phyloP scores from a whole-genome alignment of 2,888 invertebrate species.

The Melinaea menophilus region DNA sequence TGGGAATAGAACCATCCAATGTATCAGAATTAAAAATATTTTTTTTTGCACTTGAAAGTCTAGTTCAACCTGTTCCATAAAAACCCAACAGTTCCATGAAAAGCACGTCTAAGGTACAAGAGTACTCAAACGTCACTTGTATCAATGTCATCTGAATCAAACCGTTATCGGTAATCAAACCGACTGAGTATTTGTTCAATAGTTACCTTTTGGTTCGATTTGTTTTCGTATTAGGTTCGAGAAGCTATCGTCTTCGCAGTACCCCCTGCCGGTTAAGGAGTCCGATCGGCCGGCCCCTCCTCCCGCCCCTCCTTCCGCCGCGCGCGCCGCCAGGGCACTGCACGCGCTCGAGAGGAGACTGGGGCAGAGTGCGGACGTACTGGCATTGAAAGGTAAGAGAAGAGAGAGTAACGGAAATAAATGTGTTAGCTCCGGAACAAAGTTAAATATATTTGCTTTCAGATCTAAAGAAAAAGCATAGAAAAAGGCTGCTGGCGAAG shows the following conservation, averaged over 20 bases:
- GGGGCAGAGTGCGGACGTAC: constrained; percentile 56
- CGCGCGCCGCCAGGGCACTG: constrained; percentile 58
- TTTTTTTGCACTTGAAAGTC: too few species aligned
- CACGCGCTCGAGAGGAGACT: constrained; percentile 73
- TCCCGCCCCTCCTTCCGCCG: constrained; percentile 51
- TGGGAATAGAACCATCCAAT: constrained; percentile 10
- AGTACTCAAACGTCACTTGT: too few species aligned
- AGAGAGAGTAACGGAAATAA: neutral
- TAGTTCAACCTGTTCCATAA: too few species aligned
- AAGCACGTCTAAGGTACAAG: too few species aligned
- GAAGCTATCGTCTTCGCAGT: constrained; percentile 45
- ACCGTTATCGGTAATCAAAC: too few species aligned
- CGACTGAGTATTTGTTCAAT: too few species aligned
- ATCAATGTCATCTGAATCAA: too few species aligned
- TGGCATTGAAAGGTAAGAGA: constrained; percentile 59
- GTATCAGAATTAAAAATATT: too few species aligned
- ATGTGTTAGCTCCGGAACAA: neutral
- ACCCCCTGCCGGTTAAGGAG: constrained; percentile 79
- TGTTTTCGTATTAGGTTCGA: too few species aligned
- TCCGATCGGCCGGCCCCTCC: constrained; percentile 43
- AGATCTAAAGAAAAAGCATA: constrained; percentile 63
- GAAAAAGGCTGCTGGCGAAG: constrained; percentile 57
- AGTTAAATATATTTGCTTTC: constrained; percentile 14
- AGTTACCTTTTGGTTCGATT: too few species aligned
- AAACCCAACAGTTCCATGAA: too few species aligned